These are phyloP conservation scores for Lasioglossum vierecki DNA, from an alignment of 2,888 invertebrate species.

Conservation along the genomic window DNA sequence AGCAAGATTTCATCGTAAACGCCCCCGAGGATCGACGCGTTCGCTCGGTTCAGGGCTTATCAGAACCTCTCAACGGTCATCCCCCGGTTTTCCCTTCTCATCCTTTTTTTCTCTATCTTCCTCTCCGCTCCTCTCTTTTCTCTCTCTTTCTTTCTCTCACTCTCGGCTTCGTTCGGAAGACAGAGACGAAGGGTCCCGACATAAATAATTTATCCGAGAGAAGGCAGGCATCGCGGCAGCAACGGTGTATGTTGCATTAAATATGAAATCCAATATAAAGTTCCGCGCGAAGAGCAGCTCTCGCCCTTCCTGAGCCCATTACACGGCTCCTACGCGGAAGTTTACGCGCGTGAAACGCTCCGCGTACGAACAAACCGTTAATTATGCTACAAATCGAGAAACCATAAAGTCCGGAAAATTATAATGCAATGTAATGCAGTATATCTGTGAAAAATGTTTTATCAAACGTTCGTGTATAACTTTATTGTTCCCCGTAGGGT, in stretches of 20 bases:
- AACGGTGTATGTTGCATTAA: constrained; percentile 78
- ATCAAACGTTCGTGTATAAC: too few species aligned
- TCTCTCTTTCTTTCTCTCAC: neutral
- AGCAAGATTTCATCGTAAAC: constrained; percentile 47
- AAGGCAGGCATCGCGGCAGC: constrained; percentile 41
- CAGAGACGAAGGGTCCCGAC: constrained; percentile 65
- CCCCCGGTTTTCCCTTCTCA: constrained; percentile 26
- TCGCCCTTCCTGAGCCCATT: constrained; percentile 6
- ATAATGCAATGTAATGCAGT: too few species aligned
- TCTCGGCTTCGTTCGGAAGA: constrained; percentile 27
- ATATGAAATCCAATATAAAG: constrained; percentile 82
- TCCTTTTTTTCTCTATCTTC: neutral
- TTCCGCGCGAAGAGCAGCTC: constrained; percentile 64
- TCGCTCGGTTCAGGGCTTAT: constrained; percentile 58
- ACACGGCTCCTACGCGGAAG: neutral
- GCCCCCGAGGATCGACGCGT: constrained; percentile 57
- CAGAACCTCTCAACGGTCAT: constrained; percentile 60
- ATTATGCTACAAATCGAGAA: neutral
- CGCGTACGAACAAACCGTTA: neutral
- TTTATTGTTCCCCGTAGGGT: too few species aligned
- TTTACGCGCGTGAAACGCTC: neutral
- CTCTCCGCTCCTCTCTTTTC: neutral
- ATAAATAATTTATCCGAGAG: constrained; percentile 78
- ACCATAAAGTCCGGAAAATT: neutral
- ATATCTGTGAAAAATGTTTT: neutral